phyloP scores from a whole-genome alignment of 2,113 vertebrate species.

The Anoplopoma fimbria region DNA sequence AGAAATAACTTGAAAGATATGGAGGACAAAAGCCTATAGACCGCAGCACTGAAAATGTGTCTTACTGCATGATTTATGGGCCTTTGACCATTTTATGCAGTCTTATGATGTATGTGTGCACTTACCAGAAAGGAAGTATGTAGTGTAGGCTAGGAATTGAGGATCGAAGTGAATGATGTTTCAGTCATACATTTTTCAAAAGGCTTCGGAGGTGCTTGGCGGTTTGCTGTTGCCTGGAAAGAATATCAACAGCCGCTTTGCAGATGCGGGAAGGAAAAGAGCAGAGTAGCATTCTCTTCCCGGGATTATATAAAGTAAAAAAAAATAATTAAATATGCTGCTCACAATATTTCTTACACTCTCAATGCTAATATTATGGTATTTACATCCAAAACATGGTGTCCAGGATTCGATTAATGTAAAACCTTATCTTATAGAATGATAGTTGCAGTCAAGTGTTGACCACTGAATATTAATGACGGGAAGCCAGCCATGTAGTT shows the following conservation, averaged over 20 bases:
- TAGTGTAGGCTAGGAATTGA: slow-evolving; percentile 56
- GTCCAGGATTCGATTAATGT: slow-evolving; percentile 6
- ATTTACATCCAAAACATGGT: neutral
- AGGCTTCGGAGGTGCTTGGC: slow-evolving; percentile 55
- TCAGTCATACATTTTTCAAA: slow-evolving; percentile 77
- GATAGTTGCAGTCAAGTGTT: slow-evolving; percentile 18
- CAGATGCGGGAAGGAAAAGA: neutral
- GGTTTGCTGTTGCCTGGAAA: slow-evolving; percentile 57
- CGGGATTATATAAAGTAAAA: neutral
- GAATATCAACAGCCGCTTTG: slow-evolving; percentile 64
- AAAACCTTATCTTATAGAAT: neutral
- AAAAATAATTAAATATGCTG: neutral
- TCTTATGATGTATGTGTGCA: slow-evolving; percentile 75
- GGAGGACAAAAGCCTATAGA: slow-evolving; percentile 56
- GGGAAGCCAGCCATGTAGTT: slow-evolving; percentile 10
- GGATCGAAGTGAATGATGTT: slow-evolving; percentile 74
- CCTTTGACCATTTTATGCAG: slow-evolving; percentile 64
- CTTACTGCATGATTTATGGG: slow-evolving; percentile 74
- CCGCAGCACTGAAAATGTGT: slow-evolving; percentile 43
- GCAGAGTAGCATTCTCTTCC: neutral
- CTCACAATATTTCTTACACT: neutral
- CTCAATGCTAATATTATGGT: neutral
- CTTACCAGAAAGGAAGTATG: slow-evolving; percentile 71
- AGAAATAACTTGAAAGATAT: slow-evolving; percentile 47
- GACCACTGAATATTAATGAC: slow-evolving; percentile 39